Base-by-base conservation (phyloP, 1,140 invertebrate species). In the Lysiphlebus fabarum region DNA sequence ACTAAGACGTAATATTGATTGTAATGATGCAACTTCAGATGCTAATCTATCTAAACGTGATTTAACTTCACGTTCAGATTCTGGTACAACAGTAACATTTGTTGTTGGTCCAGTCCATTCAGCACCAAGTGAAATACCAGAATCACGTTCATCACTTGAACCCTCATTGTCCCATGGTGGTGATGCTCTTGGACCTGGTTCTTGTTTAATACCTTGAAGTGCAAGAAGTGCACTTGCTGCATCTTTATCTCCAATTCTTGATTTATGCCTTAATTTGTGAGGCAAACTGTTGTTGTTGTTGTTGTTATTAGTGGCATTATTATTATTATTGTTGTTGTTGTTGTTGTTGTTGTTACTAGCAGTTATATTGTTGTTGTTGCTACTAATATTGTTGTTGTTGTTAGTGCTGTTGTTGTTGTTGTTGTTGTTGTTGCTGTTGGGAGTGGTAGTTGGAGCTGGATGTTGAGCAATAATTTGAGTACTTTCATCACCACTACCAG, bases 211-310 rank as follows among this genome's bases (percentile, higher is more conserved):
- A 65, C 89, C 89, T 70, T 90, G 91, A 3, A 90, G 82, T 4
- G 89, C 87, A 0, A 91, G 79, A 5, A 91, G 81, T 0, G 90
- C 88, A 64, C 84, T 90, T 1, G 90, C 90, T 1, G 90, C 89
- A 69, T 93, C 91, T 67, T 92, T 92, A 72, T 94, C 91, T 0
- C 91, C 90, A 47, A 94, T 82, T 66, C 92, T 88, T n/a, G 88
- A 89, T 74, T 96, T 96, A 82, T 96, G 93, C 64, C 93, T 85
- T 54, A 96, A 81, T 75, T 96, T 96, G 65, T 93, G 86, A 0
- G 93, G 93, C 62, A 96, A 73, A 63, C 86, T 86, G 66, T 87
- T 87, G 70, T 87, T 84, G 10, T 26, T 17, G 17, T 17, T 26
- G 17, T 26, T 26, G 17, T 26, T 26, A 26, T 26, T 26, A 26